Evolutionary conservation across 2,888 invertebrate genomes (phyloP), one percentile per base, ranked within the genome.

Genomic region (Lucinisca nassula): DNA sequence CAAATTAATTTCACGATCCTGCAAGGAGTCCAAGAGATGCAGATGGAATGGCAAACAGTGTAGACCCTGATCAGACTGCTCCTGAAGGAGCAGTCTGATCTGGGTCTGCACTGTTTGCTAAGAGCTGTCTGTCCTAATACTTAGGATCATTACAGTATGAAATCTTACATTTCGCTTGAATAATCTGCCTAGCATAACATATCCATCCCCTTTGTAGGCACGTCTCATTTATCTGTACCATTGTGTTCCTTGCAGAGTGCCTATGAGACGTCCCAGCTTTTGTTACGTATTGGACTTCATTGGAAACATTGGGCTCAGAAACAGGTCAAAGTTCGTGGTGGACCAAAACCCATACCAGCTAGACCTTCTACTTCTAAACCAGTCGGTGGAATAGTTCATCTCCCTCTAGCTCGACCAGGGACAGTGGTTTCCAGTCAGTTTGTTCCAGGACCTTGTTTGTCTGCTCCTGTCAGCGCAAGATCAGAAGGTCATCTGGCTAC

Each of bases 251-350:
- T 82, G 30, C 90, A 95, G 95, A 90, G 85, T 90, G 93, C 92
- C 0, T 94, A 92, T 89, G 88, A 89, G 30, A 86, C 86, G 17
- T 93, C 92, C 49, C 93, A 93, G 76, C 58, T 92, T 2, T 92
- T 93, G 0, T 92, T 93, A 77, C 92, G 92, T 21, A 94, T 91
- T 92, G 95, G 94, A 12, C 75, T 94, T 32, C 94, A 94, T 85
- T 95, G 95, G 95, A 93, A 93, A 84, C 79, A 88, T 40, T 91
- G 91, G 91, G 87, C 92, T 35, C 81, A 82, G 10, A 91, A 24
- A 58, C 55, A 58, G 61, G 58, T 35, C 37, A 27, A 14, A 61
- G 24, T 30, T 2, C 35, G 85, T 21, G 78, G 83, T 35, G 77
- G 73, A 24, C 49, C 72, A 1, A 77, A 81, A 67, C 83, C 85